A percentile compares a stretch with the other conserved stretches of the same genome.
phyloP scores from a whole-genome alignment of 1,140 invertebrate species.

The Drosophila dunni region DNA sequence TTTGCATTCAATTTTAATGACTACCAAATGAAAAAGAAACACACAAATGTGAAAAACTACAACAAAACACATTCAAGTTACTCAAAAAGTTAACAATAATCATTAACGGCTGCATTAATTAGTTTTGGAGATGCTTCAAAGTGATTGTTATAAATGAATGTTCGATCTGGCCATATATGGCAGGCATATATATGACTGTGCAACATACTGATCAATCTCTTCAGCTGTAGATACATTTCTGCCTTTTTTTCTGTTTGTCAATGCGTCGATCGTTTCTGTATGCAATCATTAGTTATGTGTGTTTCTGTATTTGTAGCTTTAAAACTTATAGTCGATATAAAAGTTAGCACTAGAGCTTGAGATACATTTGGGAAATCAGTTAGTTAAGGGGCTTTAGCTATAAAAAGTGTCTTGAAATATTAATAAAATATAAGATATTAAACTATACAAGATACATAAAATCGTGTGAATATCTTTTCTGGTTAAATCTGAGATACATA shows the following conservation, averaged over 20 bases:
- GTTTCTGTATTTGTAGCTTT: not conserved
- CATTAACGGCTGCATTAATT: constrained; percentile 41
- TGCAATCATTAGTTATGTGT: not conserved
- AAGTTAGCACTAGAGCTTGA: not conserved
- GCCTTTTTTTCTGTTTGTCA: not conserved
- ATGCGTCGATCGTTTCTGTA: not conserved
- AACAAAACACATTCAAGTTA: constrained; percentile 4
- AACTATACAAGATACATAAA: too few relatives aligned
- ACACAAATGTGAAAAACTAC: too few relatives aligned
- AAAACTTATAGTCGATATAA: not conserved
- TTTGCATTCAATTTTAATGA: constrained; percentile 22
- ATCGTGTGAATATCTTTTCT: too few relatives aligned
- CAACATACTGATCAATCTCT: not conserved
- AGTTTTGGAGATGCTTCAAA: constrained; percentile 13
- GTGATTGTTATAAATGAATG: constrained; percentile 30
- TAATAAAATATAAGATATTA: too few relatives aligned
- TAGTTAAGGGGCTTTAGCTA: too few relatives aligned
- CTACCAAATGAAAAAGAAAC: constrained; percentile 2
- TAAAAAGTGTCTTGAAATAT: too few relatives aligned
- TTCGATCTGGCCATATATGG: constrained; percentile 1
- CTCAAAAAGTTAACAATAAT: constrained; percentile 25
- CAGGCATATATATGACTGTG: not conserved
- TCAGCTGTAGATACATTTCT: not conserved
- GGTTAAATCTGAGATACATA: too few relatives aligned
- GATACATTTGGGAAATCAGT: not conserved